phyloP scores from a whole-genome alignment of 2,113 vertebrate genomes.

The Cololabis saira region DNA sequence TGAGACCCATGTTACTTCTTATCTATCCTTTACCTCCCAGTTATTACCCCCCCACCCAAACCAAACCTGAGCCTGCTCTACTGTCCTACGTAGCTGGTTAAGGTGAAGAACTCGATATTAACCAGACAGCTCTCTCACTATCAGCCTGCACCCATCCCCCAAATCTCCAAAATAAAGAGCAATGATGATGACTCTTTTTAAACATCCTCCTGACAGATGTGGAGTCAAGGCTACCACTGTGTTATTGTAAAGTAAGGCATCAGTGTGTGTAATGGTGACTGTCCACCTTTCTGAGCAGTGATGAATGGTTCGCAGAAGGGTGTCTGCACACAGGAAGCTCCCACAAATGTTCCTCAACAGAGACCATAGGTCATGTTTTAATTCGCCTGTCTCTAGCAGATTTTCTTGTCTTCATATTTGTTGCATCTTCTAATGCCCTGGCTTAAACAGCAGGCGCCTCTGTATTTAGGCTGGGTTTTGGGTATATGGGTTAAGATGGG shows the following conservation, averaged over 20 bases:
- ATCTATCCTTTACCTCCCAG: conserved; percentile 79
- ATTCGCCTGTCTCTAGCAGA: conserved; percentile 82
- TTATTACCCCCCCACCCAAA: conserved; percentile 17
- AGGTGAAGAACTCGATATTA: conserved; percentile 84
- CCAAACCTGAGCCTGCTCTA: conserved; percentile 15
- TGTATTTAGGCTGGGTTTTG: conserved; percentile 76
- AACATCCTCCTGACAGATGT: conserved; percentile 92
- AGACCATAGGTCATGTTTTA: conserved; percentile 90
- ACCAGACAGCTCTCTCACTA: conserved; percentile 86
- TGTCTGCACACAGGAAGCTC: conserved; percentile 89
- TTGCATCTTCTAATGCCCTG: conserved; percentile 66
- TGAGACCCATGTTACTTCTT: conserved; percentile 82
- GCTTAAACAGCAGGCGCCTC: conserved; percentile 73
- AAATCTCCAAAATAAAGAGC: conserved; percentile 85
- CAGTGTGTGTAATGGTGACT: conserved; percentile 84
- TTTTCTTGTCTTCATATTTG: conserved; percentile 76
- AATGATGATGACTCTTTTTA: conserved; percentile 92
- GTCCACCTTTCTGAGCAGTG: conserved; percentile 83
- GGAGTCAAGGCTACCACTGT: conserved; percentile 75
- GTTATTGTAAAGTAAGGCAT: conserved; percentile 74
- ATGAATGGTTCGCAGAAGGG: conserved; percentile 87
- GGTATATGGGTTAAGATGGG: conserved; percentile 52
- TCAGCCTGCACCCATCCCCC: conserved; percentile 54
- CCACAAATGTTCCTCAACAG: conserved; percentile 82
- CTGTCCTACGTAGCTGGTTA: conserved; percentile 48